These are phyloP conservation scores for Agonum fuliginosum DNA, from an alignment of 2,888 invertebrate species.

Conservation along the genomic window DNA sequence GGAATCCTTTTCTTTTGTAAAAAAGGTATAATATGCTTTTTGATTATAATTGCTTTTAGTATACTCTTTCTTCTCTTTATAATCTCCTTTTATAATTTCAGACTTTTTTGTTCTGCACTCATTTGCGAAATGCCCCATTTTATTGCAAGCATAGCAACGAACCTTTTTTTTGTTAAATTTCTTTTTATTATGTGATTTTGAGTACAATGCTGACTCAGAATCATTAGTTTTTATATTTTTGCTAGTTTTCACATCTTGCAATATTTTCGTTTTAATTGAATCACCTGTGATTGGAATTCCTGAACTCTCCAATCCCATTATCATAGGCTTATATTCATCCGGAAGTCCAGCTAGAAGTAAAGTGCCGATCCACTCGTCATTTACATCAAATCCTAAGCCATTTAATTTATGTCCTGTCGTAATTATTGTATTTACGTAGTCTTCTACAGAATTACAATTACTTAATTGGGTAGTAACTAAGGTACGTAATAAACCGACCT, in stretches of 20 bases:
- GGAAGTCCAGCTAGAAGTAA: constrained; percentile 66
- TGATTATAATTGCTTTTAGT: too few relatives aligned
- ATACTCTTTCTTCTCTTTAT: too few relatives aligned
- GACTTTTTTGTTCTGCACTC: constrained; percentile 14
- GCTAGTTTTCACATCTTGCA: constrained; percentile 61
- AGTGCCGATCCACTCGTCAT: constrained; percentile 65
- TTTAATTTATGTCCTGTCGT: too few relatives aligned
- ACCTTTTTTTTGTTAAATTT: not conserved
- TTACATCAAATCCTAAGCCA: too few relatives aligned
- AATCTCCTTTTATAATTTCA: too few relatives aligned
- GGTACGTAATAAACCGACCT: too few relatives aligned
- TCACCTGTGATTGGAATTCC: constrained; percentile 64
- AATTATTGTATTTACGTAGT: too few relatives aligned
- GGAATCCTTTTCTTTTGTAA: too few relatives aligned
- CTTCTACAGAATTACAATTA: too few relatives aligned
- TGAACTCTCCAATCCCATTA: constrained; percentile 64
- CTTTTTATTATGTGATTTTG: not conserved
- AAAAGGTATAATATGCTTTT: too few relatives aligned
- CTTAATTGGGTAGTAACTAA: too few relatives aligned
- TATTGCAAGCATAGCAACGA: constrained; percentile 57
- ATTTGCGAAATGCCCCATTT: constrained; percentile 50
- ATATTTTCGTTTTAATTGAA: constrained; percentile 64
- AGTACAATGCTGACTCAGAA: not conserved
- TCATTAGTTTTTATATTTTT: not conserved
- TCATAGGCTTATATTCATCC: constrained; percentile 66